These are phyloP conservation scores for Cherax quadricarinatus DNA, from an alignment of 1,140 invertebrate genomes.

Conservation along the genomic window DNA sequence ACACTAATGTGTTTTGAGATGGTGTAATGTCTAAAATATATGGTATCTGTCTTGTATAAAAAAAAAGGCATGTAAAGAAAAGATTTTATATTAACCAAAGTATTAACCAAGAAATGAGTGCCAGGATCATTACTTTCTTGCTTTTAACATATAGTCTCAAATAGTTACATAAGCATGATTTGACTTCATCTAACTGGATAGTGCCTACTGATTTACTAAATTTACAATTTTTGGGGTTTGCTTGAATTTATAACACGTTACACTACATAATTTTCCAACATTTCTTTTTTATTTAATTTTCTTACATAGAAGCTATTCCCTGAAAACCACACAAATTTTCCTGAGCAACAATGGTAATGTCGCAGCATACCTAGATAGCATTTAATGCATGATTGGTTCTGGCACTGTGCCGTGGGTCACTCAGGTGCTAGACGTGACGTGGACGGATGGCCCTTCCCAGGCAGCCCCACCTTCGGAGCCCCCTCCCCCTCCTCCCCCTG, in stretches of 20 bases:
- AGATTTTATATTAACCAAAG: no score
- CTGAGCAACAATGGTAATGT: conserved; percentile 11
- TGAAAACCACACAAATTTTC: background rate
- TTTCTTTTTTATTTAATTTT: no score
- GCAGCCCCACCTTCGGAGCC: conserved; percentile 65
- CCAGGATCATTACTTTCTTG: background rate
- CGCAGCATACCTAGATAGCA: conserved; percentile 37
- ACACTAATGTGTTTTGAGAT: background rate
- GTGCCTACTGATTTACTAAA: no score
- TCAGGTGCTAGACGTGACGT: conserved; percentile 69
- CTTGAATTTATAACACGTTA: no score
- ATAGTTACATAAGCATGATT: background rate
- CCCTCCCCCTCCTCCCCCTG: conserved; percentile 66
- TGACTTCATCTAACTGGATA: no score
- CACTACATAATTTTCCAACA: no score
- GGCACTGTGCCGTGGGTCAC: conserved; percentile 44
- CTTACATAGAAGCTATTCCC: background rate
- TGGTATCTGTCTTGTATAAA: background rate
- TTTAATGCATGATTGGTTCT: conserved; percentile 52
- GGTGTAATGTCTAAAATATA: background rate
- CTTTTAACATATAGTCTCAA: background rate
- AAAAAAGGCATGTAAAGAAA: background rate
- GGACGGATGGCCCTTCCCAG: conserved; percentile 62
- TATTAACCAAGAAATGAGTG: background rate
- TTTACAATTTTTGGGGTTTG: no score